Percentiles rank a stretch among this genome's conserved stretches.
phyloP scores from a whole-genome alignment of 2,797 vertebrate genomes.

The Florisuga fusca region DNA sequence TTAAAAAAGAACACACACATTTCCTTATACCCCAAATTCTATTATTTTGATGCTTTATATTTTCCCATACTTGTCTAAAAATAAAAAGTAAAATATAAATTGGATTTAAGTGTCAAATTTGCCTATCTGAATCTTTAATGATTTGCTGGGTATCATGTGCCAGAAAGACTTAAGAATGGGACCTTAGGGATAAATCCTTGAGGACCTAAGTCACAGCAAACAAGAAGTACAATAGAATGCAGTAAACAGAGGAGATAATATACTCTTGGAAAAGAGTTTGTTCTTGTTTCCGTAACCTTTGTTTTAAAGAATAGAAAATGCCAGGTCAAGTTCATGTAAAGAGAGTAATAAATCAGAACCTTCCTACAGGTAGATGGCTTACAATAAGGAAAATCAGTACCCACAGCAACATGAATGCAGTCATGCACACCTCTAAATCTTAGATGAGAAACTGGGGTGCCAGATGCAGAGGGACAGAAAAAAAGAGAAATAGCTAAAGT shows the following conservation, averaged over 20 bases:
- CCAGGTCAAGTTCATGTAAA: too few species aligned
- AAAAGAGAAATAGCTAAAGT: background rate
- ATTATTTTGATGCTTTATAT: background rate
- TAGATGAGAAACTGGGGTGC: background rate
- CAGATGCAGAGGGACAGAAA: background rate
- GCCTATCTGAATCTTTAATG: background rate
- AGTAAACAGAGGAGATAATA: background rate
- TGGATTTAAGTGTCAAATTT: background rate
- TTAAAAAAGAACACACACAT: slow-evolving; percentile 23
- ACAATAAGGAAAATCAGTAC: background rate
- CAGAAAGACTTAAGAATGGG: background rate
- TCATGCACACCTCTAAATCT: background rate
- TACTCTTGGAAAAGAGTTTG: background rate
- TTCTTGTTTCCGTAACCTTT: background rate
- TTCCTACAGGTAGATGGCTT: background rate
- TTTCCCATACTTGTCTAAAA: background rate
- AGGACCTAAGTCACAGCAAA: background rate
- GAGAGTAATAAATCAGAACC: background rate
- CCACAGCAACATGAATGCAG: background rate
- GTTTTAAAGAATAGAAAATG: too few species aligned
- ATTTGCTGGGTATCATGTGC: background rate
- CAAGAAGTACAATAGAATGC: background rate
- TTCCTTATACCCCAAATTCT: background rate
- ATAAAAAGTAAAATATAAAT: too few species aligned
- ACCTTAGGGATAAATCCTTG: background rate